Evolutionary conservation across 2,113 vertebrate species (phyloP).

Genomic region (Neolamprologus tretocephalus): DNA sequence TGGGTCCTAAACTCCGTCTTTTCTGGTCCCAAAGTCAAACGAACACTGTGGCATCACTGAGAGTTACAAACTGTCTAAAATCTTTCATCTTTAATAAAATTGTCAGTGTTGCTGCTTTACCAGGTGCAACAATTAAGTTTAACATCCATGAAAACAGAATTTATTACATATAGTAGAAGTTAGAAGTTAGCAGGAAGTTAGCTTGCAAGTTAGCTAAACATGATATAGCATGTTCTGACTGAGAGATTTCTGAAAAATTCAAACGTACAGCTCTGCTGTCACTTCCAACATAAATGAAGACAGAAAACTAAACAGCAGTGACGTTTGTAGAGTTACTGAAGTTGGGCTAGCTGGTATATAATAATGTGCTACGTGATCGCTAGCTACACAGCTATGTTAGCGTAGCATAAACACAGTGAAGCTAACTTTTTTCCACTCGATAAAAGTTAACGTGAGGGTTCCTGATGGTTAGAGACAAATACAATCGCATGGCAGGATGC

Average conservation of each 20-base stretch:
- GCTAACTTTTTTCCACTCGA: neutral
- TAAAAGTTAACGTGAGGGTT: fast-evolving
- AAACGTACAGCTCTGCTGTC: no score
- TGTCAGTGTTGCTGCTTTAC: fast-evolving
- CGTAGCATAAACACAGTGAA: fast-evolving
- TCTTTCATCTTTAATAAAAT: neutral
- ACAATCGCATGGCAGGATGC: fast-evolving
- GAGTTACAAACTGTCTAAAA: neutral
- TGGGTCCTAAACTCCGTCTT: neutral
- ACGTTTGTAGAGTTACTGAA: no score
- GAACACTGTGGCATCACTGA: fast-evolving
- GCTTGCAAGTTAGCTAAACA: fast-evolving
- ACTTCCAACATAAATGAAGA: no score
- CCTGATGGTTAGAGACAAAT: fast-evolving
- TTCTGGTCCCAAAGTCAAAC: neutral
- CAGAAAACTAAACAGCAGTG: no score
- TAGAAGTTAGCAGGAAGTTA: no score
- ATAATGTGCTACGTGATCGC: fast-evolving
- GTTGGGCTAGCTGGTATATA: neutral
- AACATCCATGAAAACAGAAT: no score
- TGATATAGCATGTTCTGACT: no score
- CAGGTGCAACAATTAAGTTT: no score
- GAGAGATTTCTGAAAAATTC: no score
- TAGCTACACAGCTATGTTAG: fast-evolving
- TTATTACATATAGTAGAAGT: fast-evolving